These are phyloP conservation scores for Corythornis vintsioides DNA, from an alignment of 2,113 vertebrate species.

Conservation along the genomic window DNA sequence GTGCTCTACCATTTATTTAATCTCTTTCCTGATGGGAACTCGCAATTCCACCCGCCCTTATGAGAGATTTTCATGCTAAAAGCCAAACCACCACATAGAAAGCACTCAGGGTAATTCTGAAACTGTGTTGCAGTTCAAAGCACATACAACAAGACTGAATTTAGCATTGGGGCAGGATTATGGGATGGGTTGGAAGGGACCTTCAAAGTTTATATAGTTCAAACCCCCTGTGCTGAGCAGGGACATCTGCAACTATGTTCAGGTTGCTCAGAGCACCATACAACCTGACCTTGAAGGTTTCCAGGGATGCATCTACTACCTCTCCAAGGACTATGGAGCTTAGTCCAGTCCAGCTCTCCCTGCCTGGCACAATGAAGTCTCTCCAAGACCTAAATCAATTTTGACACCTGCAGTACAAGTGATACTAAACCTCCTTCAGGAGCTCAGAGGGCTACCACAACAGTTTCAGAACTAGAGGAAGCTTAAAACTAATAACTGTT, in stretches of 20 bases:
- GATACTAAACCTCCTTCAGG: neutral
- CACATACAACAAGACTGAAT: neutral
- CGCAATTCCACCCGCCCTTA: rapidly evolving
- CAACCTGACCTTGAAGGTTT: neutral
- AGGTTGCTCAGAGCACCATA: neutral
- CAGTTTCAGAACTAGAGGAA: neutral
- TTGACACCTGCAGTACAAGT: neutral
- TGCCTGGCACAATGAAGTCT: neutral
- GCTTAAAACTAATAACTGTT: neutral
- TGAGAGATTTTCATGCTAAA: neutral
- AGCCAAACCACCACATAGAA: neutral
- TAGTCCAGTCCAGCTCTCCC: neutral
- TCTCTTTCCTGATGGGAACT: neutral
- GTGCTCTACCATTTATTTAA: neutral
- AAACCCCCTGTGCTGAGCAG: neutral
- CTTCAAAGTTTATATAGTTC: neutral
- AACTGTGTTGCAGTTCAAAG: neutral
- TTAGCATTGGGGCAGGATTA: neutral
- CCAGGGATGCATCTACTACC: neutral
- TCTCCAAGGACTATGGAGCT: neutral
- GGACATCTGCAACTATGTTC: neutral
- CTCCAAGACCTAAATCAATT: neutral
- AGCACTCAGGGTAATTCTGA: rapidly evolving
- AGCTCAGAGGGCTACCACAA: neutral
- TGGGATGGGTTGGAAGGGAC: neutral